Evolutionary conservation across 2,888 invertebrate genomes (phyloP).

Genomic region (Zaprionus bogoriensis): DNA sequence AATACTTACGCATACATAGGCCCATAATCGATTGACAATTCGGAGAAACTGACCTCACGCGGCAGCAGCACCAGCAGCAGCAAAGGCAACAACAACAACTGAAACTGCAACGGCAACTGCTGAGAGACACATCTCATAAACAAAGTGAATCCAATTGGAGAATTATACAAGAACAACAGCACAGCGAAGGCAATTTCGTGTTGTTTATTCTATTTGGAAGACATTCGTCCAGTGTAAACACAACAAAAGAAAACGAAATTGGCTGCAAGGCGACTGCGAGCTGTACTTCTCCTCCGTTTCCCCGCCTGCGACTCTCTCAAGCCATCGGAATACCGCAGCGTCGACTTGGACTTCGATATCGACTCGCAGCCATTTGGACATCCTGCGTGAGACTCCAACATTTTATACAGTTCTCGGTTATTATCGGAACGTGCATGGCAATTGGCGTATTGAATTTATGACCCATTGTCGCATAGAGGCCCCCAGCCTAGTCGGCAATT

Average conservation of each 20-base stretch:
- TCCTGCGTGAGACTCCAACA: constrained; percentile 47
- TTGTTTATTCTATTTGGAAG: constrained; percentile 35
- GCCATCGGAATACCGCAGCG: too few relatives aligned
- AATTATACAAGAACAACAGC: constrained; percentile 63
- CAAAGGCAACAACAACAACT: constrained; percentile 16
- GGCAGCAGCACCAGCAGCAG: constrained; percentile 25
- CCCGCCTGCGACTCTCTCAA: too few relatives aligned
- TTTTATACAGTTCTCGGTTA: constrained; percentile 40
- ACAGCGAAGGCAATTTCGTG: constrained; percentile 45
- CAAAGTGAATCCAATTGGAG: constrained; percentile 62
- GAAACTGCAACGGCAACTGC: background rate
- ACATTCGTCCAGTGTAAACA: constrained; percentile 42
- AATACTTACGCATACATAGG: background rate
- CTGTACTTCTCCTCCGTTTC: too few relatives aligned
- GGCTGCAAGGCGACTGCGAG: too few relatives aligned
- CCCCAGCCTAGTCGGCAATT: constrained; percentile 16
- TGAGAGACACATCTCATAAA: constrained; percentile 46
- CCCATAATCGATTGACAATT: constrained; percentile 45
- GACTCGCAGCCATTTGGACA: constrained; percentile 51
- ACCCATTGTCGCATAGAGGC: constrained; percentile 46
- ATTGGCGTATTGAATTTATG: constrained; percentile 64
- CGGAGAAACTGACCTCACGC: constrained; percentile 60
- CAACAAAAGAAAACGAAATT: constrained; percentile 24
- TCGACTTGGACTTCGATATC: constrained; percentile 4
- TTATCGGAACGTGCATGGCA: constrained; percentile 65